phyloP scores from a whole-genome alignment of 1,140 invertebrate species.

The Cecropterus lyciades region DNA sequence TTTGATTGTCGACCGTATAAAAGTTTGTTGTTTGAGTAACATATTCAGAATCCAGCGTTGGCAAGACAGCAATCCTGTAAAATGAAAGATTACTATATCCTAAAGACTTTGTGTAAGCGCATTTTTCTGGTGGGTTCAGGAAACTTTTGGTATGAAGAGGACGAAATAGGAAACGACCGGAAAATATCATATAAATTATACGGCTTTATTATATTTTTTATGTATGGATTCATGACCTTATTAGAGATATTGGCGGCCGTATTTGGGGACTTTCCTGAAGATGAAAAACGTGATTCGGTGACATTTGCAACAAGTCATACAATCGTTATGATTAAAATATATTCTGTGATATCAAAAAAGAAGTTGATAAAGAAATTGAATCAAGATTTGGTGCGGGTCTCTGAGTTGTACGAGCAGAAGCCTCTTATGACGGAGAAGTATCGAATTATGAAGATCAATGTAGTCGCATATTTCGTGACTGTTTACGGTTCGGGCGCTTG shows the following conservation, averaged over 20 bases:
- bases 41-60: not conserved
- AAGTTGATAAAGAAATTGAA: constrained; percentile 56
- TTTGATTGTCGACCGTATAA: not conserved
- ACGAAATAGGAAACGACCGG: constrained; percentile 54
- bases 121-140: constrained; percentile 66
- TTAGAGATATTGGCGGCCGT: constrained; percentile 66
- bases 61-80: constrained; percentile 21
- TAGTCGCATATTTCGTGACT: constrained; percentile 56
- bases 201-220: constrained; percentile 47
- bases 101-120: constrained; percentile 56
- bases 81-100: constrained; percentile 67
- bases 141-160: constrained; percentile 71
- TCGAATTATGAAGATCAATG: constrained; percentile 65
- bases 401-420: constrained; percentile 57
- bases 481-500: constrained; percentile 57
- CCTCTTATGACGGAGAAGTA: constrained; percentile 59
- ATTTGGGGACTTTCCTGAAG: constrained; percentile 62
- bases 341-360: constrained; percentile 61
- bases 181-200: constrained; percentile 54
- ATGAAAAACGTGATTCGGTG: constrained; percentile 66
- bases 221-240: constrained; percentile 62
- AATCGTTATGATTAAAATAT: constrained; percentile 70
- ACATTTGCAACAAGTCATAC: constrained; percentile 69
- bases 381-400: constrained; percentile 56
- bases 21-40: not conserved